Base-by-base conservation (phyloP, 2,113 vertebrate genomes). In the Cercopithecus mona region DNA sequence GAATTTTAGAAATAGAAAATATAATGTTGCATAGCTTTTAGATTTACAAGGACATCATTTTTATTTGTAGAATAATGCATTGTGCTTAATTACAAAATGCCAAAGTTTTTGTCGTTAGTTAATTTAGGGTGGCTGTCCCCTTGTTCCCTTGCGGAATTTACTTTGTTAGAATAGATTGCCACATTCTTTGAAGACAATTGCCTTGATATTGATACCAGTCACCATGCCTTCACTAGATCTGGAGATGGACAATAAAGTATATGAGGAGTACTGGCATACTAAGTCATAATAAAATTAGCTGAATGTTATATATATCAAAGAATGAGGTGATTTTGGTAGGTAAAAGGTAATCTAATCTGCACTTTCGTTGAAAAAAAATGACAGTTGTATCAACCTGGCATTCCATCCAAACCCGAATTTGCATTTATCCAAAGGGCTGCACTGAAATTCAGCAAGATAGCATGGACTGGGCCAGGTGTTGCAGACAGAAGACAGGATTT, bases 401-500 rank as follows among this genome's bases (percentile, higher is more conserved):
- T 94, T 94, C 72, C n/a, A 92, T 61, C 32, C 32, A 79, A 83
- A 79, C 17, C 55, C 52, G 43, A 91, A 82, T 52, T 80, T 81
- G 66, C 86, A 20, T 88, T 72, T 88, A 82, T 50, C 11, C 27
- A 73, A 78, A 85, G 30, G 27, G 3, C 30, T 5, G 5, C 25
- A 61, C 17, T 48, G 40, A 66, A 48, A 83, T 64, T 93, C 52
- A 90, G 22, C 52, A 73, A 61, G n/a, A 61, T 89, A 25, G 50
- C 80, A 72, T 45, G 50, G 43, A n/a, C 22, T 78, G 43, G 30
- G 23, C 35, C 52, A 61, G 25, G 52, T 95, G 18, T 90, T 35
- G 76, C 82, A 91, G 72, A 94, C 48, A 88, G 80, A 96, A 52
- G 55, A 85, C 88, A 61, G 91, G 75, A 94, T 93, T 94, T 80